Evolutionary conservation across 2,113 vertebrate genomes (phyloP).

Genomic region (Aldabrachelys gigantea): DNA sequence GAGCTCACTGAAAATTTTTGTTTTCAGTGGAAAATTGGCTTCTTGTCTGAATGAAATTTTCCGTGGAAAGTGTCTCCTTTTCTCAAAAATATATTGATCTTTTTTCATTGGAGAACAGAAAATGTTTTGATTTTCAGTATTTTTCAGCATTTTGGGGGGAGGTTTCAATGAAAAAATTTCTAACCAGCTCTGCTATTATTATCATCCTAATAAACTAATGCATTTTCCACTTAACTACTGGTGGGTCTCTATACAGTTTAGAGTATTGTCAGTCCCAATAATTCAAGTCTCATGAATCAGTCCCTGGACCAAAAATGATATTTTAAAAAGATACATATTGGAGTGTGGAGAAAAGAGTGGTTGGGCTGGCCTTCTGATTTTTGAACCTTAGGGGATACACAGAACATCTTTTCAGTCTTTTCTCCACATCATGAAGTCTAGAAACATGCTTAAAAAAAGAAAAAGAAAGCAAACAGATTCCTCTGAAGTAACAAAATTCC

Average conservation of each 20-base stretch:
- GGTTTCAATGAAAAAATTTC: background rate
- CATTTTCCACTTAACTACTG: slow-evolving; percentile 52
- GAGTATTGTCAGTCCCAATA: slow-evolving; percentile 5
- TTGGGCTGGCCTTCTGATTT: background rate
- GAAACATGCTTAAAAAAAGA: background rate
- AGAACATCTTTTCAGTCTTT: background rate
- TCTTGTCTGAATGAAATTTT: background rate
- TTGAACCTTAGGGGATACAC: background rate
- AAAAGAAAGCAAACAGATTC: slow-evolving; percentile 19
- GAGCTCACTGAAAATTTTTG: background rate
- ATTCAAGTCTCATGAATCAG: slow-evolving; percentile 33
- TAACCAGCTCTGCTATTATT: slow-evolving; percentile 41
- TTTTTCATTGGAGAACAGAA: background rate
- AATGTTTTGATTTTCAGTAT: background rate
- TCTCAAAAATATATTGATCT: background rate
- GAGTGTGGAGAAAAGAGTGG: too few species aligned
- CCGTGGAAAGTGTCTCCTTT: background rate
- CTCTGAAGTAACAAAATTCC: slow-evolving; percentile 56
- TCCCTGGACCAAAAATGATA: background rate
- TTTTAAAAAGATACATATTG: background rate
- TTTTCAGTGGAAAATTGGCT: background rate
- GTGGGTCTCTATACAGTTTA: background rate
- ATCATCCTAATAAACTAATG: slow-evolving; percentile 22
- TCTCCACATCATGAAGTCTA: background rate
- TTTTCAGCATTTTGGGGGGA: background rate